Evolutionary conservation across 2,888 invertebrate species (phyloP).

Genomic region (Cephus pulcher): DNA sequence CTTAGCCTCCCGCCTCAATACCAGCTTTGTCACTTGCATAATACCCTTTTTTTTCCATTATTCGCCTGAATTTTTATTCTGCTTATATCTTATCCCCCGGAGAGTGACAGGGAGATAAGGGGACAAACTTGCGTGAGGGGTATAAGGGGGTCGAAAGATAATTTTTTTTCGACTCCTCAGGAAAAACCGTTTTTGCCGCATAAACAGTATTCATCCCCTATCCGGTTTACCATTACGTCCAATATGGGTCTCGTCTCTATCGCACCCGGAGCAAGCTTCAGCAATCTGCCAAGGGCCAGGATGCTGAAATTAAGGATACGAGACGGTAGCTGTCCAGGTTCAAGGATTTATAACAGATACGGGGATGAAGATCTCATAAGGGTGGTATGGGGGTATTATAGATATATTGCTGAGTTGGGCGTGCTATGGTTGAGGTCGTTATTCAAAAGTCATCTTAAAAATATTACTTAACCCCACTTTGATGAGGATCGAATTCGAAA

Average conservation of each 20-base stretch:
- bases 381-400: neutral
- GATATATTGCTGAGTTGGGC: neutral
- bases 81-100: neutral
- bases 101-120: neutral
- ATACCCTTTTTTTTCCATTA: conserved; percentile 9
- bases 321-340: neutral
- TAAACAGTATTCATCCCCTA: neutral
- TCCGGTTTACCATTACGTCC: neutral
- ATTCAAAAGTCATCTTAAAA: neutral
- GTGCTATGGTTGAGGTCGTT: neutral
- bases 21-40: conserved; percentile 22
- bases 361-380: neutral
- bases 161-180: neutral
- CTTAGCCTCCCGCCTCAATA: neutral
- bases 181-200: neutral
- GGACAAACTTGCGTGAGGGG: neutral
- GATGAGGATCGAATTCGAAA: neutral
- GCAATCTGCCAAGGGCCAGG: neutral
- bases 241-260: neutral
- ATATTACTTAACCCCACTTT: neutral
- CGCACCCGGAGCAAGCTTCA: neutral
- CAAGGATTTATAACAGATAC: neutral
- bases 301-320: neutral
- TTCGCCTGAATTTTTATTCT: conserved; percentile 8
- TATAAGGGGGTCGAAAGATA: neutral